phyloP scores from a whole-genome alignment of 1,140 invertebrate genomes.

The Elysia chlorotica region DNA sequence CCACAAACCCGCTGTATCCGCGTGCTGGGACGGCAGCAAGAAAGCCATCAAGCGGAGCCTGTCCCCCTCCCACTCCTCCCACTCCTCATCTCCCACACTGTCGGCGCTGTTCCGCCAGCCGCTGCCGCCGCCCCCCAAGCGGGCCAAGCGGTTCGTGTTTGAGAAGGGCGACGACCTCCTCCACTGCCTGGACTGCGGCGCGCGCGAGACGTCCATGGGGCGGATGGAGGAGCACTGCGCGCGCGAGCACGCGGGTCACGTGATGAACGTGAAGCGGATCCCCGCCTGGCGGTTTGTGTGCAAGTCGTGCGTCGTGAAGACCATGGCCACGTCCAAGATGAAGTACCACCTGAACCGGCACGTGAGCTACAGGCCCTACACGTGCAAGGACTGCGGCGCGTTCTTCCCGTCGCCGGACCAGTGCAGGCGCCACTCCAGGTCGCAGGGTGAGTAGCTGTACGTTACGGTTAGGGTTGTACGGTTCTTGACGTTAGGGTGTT shows the following conservation, averaged over 20 bases:
- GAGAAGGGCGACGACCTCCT: constrained; percentile 21
- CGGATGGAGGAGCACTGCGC: constrained; percentile 24
- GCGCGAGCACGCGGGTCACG: constrained; percentile 15
- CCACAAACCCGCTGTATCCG: too few relatives aligned
- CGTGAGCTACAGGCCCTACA: constrained; percentile 34
- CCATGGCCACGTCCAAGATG: constrained; percentile 34
- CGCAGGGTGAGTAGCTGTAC: constrained; percentile 29
- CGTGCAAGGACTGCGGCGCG: constrained; percentile 27
- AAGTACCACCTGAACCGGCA: constrained; percentile 34
- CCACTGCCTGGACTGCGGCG: constrained; percentile 28
- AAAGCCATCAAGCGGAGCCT: constrained; percentile 14
- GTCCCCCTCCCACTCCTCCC: too few relatives aligned
- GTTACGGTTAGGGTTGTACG: too few relatives aligned
- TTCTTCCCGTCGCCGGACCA: constrained; percentile 35
- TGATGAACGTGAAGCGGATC: constrained; percentile 14
- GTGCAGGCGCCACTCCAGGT: constrained; percentile 28
- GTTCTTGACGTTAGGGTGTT: too few relatives aligned
- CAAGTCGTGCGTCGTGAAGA: constrained; percentile 29
- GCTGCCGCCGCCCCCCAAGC: constrained; percentile 1
- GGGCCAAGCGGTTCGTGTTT: constrained; percentile 10
- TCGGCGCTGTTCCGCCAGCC: too few relatives aligned
- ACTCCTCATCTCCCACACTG: too few relatives aligned
- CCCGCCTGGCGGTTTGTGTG: constrained; percentile 32
- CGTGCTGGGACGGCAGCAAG: constrained; percentile 23
- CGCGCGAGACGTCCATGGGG: constrained; percentile 16